phyloP scores from a whole-genome alignment of 2,113 vertebrate genomes.

The Festucalex cinctus region DNA sequence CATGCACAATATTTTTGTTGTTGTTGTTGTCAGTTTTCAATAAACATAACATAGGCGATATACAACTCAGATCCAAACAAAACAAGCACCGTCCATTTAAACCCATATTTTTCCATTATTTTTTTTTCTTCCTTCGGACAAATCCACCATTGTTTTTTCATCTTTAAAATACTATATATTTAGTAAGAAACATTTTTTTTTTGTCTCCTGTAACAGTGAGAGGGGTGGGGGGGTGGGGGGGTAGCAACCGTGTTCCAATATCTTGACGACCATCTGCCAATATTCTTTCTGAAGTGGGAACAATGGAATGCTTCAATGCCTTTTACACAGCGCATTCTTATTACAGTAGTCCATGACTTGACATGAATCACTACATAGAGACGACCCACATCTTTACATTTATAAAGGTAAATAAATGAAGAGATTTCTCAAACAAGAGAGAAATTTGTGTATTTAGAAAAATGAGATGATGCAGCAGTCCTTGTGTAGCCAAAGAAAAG shows the following conservation, averaged over 20 bases:
- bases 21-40: constrained; percentile 72
- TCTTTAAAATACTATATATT: constrained; percentile 84
- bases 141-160: constrained; percentile 77
- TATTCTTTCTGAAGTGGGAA: constrained; percentile 60
- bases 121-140: constrained; percentile 78
- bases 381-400: constrained; percentile 64
- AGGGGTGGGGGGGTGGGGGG: constrained; percentile 64
- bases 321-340: constrained; percentile 73
- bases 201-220: constrained; percentile 77
- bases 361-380: constrained; percentile 73
- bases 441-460: constrained; percentile 54
- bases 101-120: constrained; percentile 84
- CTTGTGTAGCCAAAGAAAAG: constrained; percentile 63
- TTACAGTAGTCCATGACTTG: constrained; percentile 82
- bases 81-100: constrained; percentile 89
- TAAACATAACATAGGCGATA: constrained; percentile 96
- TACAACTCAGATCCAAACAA: constrained; percentile 88
- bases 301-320: constrained; percentile 63
- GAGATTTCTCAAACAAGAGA: constrained; percentile 28
- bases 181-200: constrained; percentile 74
- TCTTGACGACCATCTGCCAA: constrained; percentile 66
- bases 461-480: constrained; percentile 59
- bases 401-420: constrained; percentile 59
- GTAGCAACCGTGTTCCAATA: constrained; percentile 63
- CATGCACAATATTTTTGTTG: constrained; percentile 86